These are phyloP conservation scores for Peromyscus aztecus DNA, from an alignment of 2,797 vertebrate species.

Conservation along the genomic window DNA sequence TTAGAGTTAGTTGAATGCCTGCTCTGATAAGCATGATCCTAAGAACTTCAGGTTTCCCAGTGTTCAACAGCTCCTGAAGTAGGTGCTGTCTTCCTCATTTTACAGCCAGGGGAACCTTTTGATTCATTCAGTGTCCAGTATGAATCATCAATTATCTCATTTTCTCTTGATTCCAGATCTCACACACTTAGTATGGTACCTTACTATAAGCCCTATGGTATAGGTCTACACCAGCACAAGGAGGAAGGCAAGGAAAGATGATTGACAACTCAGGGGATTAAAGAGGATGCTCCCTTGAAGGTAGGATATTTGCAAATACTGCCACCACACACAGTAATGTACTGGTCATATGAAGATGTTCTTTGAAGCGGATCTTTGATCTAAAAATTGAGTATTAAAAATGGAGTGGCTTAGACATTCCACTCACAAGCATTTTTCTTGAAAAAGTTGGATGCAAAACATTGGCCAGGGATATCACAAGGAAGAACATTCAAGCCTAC, in stretches of 20 bases:
- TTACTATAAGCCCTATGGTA: no score
- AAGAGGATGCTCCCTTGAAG: neutral
- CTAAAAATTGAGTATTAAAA: constrained; percentile 32
- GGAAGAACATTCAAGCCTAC: neutral
- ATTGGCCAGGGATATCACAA: neutral
- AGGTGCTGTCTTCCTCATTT: neutral
- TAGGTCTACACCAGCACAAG: neutral
- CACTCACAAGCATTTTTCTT: constrained; percentile 17
- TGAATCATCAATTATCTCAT: neutral
- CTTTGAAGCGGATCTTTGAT: neutral
- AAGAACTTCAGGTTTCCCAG: neutral
- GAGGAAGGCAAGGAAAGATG: neutral
- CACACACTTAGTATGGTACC: neutral
- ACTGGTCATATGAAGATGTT: neutral
- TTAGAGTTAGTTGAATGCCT: neutral
- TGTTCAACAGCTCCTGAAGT: neutral
- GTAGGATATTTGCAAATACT: neutral
- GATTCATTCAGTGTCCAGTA: neutral
- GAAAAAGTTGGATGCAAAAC: neutral
- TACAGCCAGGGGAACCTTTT: neutral
- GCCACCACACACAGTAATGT: neutral
- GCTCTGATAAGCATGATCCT: no score
- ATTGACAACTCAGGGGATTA: neutral
- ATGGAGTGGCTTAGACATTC: neutral
- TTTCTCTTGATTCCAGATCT: neutral